Evolutionary conservation across 2,888 invertebrate genomes (phyloP).

Genomic region (Patella pellucida): DNA sequence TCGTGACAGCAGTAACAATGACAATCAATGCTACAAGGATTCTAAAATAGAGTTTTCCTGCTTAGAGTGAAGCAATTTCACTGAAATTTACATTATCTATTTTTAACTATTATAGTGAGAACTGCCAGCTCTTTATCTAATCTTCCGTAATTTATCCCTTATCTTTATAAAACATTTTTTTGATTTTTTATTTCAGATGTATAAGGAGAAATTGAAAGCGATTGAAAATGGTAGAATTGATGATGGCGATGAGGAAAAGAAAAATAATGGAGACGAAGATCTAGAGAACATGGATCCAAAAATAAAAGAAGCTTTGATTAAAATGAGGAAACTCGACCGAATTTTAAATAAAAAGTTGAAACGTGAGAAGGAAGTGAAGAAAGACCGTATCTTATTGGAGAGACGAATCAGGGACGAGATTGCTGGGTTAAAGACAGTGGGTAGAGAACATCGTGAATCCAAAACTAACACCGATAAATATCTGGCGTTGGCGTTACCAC

Average conservation of each 20-base stretch:
- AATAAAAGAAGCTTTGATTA: constrained; percentile 62
- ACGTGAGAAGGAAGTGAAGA: constrained; percentile 66
- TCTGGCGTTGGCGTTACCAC: constrained; percentile 61
- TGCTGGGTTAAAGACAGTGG: constrained; percentile 44
- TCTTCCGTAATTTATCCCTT: no score
- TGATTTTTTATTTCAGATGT: constrained; percentile 29
- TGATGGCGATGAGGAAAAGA: constrained; percentile 21
- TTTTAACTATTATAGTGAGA: no score
- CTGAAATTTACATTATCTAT: no score
- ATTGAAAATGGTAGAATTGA: constrained; percentile 41
- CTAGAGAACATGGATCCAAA: constrained; percentile 62
- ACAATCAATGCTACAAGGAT: no score
- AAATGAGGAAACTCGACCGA: constrained; percentile 68
- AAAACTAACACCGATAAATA: constrained; percentile 65
- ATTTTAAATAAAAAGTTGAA: constrained; percentile 62
- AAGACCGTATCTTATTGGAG: constrained; percentile 63
- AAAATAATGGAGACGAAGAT: constrained; percentile 39
- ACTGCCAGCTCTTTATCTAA: no score
- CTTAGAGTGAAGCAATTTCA: no score
- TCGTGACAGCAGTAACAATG: no score
- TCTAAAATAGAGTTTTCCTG: no score
- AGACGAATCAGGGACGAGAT: constrained; percentile 63
- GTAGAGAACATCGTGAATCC: constrained; percentile 53
- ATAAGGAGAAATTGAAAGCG: constrained; percentile 46
- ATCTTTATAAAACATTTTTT: not conserved